Percentiles rank a stretch among this genome's conserved stretches.
phyloP scores from a whole-genome alignment of 2,888 invertebrate species.

The Hypsopygia costalis region DNA sequence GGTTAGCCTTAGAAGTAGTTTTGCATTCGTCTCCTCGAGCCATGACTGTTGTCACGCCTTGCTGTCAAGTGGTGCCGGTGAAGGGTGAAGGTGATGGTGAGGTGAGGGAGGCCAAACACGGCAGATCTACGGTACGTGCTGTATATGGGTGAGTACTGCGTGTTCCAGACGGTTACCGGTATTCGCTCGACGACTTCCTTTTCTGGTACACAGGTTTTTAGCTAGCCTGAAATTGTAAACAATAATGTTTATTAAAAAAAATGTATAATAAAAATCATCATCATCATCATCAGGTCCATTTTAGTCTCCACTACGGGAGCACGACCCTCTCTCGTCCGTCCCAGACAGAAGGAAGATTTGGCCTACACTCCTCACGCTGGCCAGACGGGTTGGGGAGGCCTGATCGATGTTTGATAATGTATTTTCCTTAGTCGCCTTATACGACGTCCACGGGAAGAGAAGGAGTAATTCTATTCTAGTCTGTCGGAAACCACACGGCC shows the following conservation, averaged over 20 bases:
- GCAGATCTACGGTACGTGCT: conserved; percentile 89
- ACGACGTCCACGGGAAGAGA: too few species aligned
- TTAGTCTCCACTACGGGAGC: too few species aligned
- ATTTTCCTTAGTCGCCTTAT: too few species aligned
- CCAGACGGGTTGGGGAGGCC: too few species aligned
- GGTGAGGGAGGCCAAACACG: conserved; percentile 9
- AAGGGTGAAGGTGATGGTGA: conserved; percentile 40
- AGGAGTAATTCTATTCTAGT: too few species aligned
- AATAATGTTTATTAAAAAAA: conserved; percentile 1
- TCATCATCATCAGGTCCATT: too few species aligned
- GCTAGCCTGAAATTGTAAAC: conserved; percentile 82
- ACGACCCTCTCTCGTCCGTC: too few species aligned
- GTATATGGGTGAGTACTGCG: conserved; percentile 89
- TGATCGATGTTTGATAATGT: too few species aligned
- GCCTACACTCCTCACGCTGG: too few species aligned
- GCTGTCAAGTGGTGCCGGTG: conserved; percentile 44
- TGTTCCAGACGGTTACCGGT: conserved; percentile 92
- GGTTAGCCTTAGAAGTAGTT: conserved; percentile 62
- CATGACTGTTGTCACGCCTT: conserved; percentile 49
- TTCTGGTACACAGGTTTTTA: conserved; percentile 89
- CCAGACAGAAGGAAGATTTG: too few species aligned
- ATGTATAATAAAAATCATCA: too few species aligned
- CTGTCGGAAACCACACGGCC: too few species aligned
- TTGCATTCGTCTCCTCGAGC: conserved; percentile 77
- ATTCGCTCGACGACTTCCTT: conserved; percentile 92